These are phyloP conservation scores for Echiichthys vipera DNA, from an alignment of 2,797 vertebrate genomes.

Conservation along the genomic window DNA sequence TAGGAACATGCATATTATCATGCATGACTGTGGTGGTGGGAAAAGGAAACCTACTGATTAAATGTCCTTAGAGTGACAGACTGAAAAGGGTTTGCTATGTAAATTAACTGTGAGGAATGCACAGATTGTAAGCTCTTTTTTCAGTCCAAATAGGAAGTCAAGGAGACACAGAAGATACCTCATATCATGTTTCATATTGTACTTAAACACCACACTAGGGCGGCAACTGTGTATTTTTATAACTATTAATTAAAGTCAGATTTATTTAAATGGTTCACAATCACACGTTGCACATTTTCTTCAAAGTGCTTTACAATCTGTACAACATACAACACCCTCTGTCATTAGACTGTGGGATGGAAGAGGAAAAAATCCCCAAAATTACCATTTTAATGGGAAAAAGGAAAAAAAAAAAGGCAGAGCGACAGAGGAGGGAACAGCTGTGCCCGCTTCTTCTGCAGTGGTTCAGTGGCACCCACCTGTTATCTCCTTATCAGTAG, in stretches of 20 bases:
- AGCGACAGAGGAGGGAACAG: not conserved
- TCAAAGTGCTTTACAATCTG: not conserved
- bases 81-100: slow-evolving; percentile 21
- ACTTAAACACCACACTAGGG: not conserved
- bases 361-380: not conserved
- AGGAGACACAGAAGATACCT: not conserved
- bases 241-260: not conserved
- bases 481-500: too few species aligned
- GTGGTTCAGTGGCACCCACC: not conserved
- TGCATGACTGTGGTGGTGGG: slow-evolving; percentile 66
- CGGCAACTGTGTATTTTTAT: not conserved
- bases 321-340: not conserved
- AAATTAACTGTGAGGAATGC: slow-evolving; percentile 31
- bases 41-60: slow-evolving; percentile 71
- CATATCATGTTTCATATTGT: not conserved
- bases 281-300: not conserved
- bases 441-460: not conserved
- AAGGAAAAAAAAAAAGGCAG: not conserved
- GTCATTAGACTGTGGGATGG: not conserved
- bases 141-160: slow-evolving; percentile 16
- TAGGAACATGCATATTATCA: slow-evolving; percentile 58
- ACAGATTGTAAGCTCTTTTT: slow-evolving; percentile 17
- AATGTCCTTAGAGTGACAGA: slow-evolving; percentile 64
- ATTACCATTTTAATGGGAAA: not conserved
- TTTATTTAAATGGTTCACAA: not conserved